These are phyloP conservation scores for Helostoma temminkii DNA, from an alignment of 2,797 vertebrate species.

Conservation along the genomic window DNA sequence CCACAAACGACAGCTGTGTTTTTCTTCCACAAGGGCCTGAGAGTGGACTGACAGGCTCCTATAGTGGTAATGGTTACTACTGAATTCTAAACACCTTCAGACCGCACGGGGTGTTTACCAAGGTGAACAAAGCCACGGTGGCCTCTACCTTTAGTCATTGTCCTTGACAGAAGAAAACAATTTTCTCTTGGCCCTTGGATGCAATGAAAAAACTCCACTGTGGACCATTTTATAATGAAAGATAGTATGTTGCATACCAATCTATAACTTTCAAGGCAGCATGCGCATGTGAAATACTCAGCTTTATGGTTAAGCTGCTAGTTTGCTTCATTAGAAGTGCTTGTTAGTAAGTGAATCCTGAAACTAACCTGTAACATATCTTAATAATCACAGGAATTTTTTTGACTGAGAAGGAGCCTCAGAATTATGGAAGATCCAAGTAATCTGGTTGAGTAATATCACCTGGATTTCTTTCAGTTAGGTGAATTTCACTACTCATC, in stretches of 20 bases:
- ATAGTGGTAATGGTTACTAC: conserved; percentile 58
- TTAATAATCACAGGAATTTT: too few species aligned
- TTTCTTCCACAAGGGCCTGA: conserved; percentile 26
- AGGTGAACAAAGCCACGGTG: conserved; percentile 4
- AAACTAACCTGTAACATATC: too few species aligned
- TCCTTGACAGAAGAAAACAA: not conserved
- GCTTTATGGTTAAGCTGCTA: not conserved
- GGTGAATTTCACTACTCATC: too few species aligned
- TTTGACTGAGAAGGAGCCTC: too few species aligned
- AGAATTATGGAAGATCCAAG: too few species aligned
- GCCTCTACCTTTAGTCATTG: not conserved
- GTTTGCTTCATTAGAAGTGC: too few species aligned
- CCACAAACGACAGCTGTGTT: conserved; percentile 34
- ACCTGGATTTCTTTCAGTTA: too few species aligned
- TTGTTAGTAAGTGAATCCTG: too few species aligned
- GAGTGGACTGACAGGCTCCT: conserved; percentile 51
- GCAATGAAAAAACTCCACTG: not conserved
- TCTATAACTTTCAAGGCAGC: not conserved
- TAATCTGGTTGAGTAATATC: too few species aligned
- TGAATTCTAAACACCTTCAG: conserved; percentile 48
- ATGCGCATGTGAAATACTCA: not conserved
- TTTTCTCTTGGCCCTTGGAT: not conserved
- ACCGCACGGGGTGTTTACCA: conserved; percentile 5
- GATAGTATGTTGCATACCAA: too few species aligned
- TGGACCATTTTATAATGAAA: too few species aligned